Conservation (phyloP, 2,888 invertebrate genomes). For the Hypomecis punctinalis region DNA sequence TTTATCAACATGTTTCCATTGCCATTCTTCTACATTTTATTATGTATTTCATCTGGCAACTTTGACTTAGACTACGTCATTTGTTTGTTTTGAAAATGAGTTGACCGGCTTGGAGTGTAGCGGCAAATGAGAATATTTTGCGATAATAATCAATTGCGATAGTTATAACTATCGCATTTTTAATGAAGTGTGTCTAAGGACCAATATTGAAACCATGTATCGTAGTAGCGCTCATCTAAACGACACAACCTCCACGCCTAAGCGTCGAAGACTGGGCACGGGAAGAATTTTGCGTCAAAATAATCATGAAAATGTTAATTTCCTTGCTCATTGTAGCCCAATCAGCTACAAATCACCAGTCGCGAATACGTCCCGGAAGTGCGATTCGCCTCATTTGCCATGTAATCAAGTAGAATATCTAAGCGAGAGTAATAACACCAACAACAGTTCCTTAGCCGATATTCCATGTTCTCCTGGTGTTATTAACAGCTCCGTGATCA, state of each 20-base stretch:
- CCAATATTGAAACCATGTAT: conserved; percentile 46
- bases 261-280: conserved; percentile 68
- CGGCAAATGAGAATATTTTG: neutral
- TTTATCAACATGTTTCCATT: no score
- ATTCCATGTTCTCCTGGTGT: conserved; percentile 65
- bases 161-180: neutral
- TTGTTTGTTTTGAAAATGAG: no score
- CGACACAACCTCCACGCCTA: conserved; percentile 68
- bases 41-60: no score
- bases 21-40: no score
- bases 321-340: conserved; percentile 51
- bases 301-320: conserved; percentile 40
- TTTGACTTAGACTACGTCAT: no score
- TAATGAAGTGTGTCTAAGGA: neutral
- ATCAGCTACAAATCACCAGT: conserved; percentile 46
- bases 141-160: no score
- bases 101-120: no score
- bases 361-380: conserved; percentile 44
- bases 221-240: conserved; percentile 37
- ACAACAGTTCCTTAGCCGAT: conserved; percentile 51
- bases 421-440: conserved; percentile 58
- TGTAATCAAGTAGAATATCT: conserved; percentile 78
- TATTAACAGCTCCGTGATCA: conserved; percentile 51
- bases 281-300: conserved; percentile 53
- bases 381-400: conserved; percentile 74